Conservation (phyloP, 2,888 invertebrate genomes). For the Microctonus hyperodae region DNA sequence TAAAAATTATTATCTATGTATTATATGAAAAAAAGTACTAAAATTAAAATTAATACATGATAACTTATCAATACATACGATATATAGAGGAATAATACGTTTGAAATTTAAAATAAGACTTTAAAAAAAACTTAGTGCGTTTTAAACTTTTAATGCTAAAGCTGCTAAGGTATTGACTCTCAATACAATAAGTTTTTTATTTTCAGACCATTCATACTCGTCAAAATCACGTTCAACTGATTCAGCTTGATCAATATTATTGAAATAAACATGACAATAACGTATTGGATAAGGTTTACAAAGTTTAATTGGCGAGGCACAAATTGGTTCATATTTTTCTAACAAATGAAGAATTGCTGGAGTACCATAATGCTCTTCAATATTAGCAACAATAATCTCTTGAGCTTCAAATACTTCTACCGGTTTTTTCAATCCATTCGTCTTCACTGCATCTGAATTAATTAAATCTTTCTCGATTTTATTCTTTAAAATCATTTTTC, state of each 20-base stretch:
- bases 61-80: too few relatives aligned
- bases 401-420: conserved; percentile 36
- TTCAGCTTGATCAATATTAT: conserved; percentile 39
- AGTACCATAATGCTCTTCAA: conserved; percentile 41
- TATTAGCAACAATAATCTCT: conserved; percentile 54
- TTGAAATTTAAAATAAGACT: background rate
- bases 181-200: conserved; percentile 47
- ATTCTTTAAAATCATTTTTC: background rate
- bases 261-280: conserved; percentile 53
- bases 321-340: conserved; percentile 48
- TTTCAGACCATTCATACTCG: conserved; percentile 35
- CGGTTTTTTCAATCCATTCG: background rate
- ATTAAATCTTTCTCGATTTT: background rate
- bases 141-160: background rate
- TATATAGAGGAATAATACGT: too few relatives aligned
- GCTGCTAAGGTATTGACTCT: conserved; percentile 1
- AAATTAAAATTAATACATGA: too few relatives aligned
- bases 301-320: conserved; percentile 41
- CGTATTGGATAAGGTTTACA: conserved; percentile 34
- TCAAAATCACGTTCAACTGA: conserved; percentile 46
- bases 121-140: background rate
- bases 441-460: background rate
- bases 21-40: too few relatives aligned
- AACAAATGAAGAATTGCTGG: conserved; percentile 52
- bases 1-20: too few relatives aligned